phyloP scores from a whole-genome alignment of 1,140 invertebrate species.

The Lanistes nyassanus region DNA sequence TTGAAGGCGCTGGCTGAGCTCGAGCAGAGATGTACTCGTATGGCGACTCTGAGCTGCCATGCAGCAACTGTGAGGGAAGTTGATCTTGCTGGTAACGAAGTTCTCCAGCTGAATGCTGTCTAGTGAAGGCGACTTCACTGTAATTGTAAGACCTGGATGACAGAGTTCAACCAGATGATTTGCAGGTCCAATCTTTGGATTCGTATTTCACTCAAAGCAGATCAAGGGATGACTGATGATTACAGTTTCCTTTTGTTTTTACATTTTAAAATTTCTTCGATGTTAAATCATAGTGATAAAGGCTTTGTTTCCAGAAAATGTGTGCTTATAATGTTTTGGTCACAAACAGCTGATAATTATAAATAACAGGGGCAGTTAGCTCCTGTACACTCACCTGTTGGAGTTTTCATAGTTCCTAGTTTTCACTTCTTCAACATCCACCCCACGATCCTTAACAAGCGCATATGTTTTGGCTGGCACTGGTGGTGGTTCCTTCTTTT shows the following conservation, averaged over 20 bases:
- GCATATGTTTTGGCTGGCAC: slow-evolving; percentile 58
- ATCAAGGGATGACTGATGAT: no score
- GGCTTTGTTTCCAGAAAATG: no score
- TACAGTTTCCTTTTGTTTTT: no score
- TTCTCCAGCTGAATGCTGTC: neutral
- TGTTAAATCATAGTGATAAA: no score
- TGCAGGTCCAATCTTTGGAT: no score
- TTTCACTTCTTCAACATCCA: slow-evolving; percentile 55
- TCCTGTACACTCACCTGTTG: slow-evolving; percentile 43
- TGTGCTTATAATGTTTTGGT: no score
- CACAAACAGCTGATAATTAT: neutral
- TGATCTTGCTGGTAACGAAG: slow-evolving; percentile 9
- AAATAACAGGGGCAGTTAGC: neutral
- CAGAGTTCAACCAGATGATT: no score
- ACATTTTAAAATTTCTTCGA: no score
- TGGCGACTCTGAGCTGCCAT: slow-evolving; percentile 40
- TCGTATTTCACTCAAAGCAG: no score
- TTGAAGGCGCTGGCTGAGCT: slow-evolving; percentile 11
- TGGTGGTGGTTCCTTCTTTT: slow-evolving; percentile 54
- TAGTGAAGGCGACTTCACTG: slow-evolving; percentile 33
- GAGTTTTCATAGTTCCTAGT: slow-evolving; percentile 60
- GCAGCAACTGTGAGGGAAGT: slow-evolving; percentile 17
- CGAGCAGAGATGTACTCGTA: slow-evolving; percentile 52
- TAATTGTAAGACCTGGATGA: slow-evolving; percentile 48
- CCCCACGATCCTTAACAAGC: slow-evolving; percentile 51